Conservation (phyloP, 2,113 vertebrate genomes). For the Bos taurus region DNA sequence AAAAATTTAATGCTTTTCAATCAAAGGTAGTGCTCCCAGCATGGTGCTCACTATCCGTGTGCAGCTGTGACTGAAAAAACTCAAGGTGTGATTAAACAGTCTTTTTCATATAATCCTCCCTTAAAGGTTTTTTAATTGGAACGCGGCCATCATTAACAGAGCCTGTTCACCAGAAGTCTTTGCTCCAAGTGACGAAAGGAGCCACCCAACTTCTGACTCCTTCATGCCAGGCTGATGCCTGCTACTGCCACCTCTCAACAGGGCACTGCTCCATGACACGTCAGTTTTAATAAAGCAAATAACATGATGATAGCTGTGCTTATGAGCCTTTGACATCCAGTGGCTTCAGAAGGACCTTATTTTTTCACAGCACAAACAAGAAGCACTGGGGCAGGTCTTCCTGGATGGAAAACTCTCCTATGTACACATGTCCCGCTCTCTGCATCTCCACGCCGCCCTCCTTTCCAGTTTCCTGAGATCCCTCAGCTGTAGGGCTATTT, state of each 20-base stretch:
- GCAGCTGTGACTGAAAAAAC: constrained; percentile 46
- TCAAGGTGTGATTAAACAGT: constrained; percentile 57
- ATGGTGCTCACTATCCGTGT: neutral
- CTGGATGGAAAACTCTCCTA: neutral
- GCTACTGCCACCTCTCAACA: neutral
- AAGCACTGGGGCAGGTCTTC: neutral
- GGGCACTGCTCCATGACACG: neutral
- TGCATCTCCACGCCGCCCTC: accelerated
- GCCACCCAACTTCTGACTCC: neutral
- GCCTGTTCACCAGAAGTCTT: neutral
- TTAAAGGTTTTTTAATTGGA: constrained; percentile 51
- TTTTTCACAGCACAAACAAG: neutral
- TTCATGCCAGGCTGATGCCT: neutral
- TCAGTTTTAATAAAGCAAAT: constrained; percentile 24
- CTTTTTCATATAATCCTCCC: constrained; percentile 59
- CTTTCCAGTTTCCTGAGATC: no score
- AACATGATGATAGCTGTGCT: neutral
- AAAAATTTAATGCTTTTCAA: constrained; percentile 60
- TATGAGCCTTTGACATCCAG: neutral
- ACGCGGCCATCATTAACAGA: constrained; percentile 8
- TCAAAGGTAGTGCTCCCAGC: constrained; percentile 53
- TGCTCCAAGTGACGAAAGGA: neutral
- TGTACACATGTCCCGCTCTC: neutral
- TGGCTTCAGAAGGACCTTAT: neutral
- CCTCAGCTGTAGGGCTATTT: neutral